Conservation (phyloP, 2,113 vertebrate species). For the Acrocephalus kingi region DNA sequence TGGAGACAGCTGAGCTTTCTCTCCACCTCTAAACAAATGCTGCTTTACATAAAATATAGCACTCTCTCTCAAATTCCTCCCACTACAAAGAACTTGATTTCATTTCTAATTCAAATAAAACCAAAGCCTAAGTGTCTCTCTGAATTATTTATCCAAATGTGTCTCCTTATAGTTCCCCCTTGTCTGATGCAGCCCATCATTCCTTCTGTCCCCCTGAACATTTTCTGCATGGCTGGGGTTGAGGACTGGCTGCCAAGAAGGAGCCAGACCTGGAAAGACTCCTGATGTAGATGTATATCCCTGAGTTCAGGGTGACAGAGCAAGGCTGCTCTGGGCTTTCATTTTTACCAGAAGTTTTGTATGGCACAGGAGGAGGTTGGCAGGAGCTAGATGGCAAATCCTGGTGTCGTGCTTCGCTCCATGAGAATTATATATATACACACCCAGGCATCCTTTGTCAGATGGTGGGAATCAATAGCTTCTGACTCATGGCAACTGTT, state of each 20-base stretch:
- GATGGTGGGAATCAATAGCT: neutral
- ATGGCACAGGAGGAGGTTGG: neutral
- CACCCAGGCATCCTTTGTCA: neutral
- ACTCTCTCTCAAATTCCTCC: neutral
- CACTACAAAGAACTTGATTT: neutral
- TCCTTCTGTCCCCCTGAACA: neutral
- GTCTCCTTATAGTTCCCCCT: neutral
- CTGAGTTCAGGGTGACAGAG: neutral
- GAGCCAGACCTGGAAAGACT: neutral
- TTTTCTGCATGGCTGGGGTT: neutral
- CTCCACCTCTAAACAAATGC: neutral
- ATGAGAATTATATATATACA: neutral
- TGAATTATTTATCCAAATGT: neutral
- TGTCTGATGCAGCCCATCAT: neutral
- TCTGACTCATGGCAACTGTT: neutral
- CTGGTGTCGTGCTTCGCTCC: neutral
- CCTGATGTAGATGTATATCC: neutral
- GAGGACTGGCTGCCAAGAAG: neutral
- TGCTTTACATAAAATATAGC: neutral
- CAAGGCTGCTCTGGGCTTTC: neutral
- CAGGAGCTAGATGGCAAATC: neutral
- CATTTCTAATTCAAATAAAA: neutral
- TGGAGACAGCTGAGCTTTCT: neutral
- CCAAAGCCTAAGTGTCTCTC: neutral
- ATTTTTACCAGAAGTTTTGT: neutral